phyloP scores from a whole-genome alignment of 2,113 vertebrate species.

The Ranitomeya variabilis region DNA sequence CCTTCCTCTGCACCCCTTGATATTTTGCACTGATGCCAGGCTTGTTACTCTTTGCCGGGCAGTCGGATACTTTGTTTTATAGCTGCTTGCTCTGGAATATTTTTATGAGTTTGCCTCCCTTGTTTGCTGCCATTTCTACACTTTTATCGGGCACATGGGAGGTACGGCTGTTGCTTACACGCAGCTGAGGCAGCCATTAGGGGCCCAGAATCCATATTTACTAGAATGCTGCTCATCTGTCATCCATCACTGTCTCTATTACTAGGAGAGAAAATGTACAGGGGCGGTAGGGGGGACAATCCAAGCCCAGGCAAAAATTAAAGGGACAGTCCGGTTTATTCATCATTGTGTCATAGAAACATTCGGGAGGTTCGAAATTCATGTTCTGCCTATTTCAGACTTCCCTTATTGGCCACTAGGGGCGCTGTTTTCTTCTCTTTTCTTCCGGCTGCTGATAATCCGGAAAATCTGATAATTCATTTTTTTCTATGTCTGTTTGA shows the following conservation, averaged over 20 bases:
- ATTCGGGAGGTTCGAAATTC: neutral
- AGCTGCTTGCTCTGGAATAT: neutral
- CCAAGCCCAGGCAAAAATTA: neutral
- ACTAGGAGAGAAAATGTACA: neutral
- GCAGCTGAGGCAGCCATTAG: slow-evolving; percentile 4
- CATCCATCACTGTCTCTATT: neutral
- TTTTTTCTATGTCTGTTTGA: neutral
- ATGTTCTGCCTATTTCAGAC: neutral
- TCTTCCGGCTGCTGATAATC: neutral
- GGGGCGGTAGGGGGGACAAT: neutral
- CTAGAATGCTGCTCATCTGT: neutral
- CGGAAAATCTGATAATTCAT: neutral
- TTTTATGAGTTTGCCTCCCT: neutral
- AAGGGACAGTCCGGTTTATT: neutral
- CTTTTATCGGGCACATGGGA: neutral
- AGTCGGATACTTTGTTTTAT: neutral
- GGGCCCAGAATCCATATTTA: neutral
- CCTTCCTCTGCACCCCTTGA: neutral
- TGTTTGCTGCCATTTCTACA: neutral
- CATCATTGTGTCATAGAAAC: neutral
- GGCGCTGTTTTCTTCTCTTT: neutral
- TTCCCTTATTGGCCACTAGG: neutral
- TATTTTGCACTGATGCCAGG: neutral
- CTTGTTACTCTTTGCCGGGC: neutral
- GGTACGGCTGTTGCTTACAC: neutral